Base-by-base conservation (phyloP, 64 coral and sea anemone genomes). In the Montipora capricornis region DNA sequence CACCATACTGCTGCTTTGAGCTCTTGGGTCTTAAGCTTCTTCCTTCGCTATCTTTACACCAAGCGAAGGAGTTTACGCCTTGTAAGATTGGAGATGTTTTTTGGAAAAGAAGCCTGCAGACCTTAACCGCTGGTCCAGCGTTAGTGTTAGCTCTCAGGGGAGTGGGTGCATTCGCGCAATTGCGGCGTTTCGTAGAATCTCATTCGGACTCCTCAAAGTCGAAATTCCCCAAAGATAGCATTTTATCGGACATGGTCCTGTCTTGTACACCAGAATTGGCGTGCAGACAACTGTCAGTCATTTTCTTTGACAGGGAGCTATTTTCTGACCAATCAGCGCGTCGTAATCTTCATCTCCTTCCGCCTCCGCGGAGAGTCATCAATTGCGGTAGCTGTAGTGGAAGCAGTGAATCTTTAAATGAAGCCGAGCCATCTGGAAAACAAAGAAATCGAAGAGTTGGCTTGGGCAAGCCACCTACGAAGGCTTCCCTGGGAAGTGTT, bases 61-160 rank as follows among this genome's bases (percentile, higher is more conserved):
- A 98, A 84, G 94, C 97, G 1, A 98, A 96, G 77, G 97, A 98
- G 57, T 95, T 98, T 74, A 91, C 97, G 0, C 97, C 94, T 0
- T 94, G 93, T 81, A 95, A 98, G 47, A 88, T 98, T 10, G 97
- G 97, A 20, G 93, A 93, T 8, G 11, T 45, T 4, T 49, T 76
- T 3, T 98, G 97, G 97, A 95, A 95, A 20, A 94, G 78, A 79
- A 98, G 94, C 37, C 84, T 98, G 0, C 83, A 96, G n/a, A 93
- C 78, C 10, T 55, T 98, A 79, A 96, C 92, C 16, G 78, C 94
- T 10, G 92, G 88, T 20, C 83, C 94, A 17, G 94, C 92, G 29
- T 14, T 98, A 20, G 87, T 98, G n/a, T 92, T 83, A 60, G 97
- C 89, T 37, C 74, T 98, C 3, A 84, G 97, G 74, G 94, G 97